Conservation (phyloP, 2,113 vertebrate genomes). For the Erpornis zantholeuca region DNA sequence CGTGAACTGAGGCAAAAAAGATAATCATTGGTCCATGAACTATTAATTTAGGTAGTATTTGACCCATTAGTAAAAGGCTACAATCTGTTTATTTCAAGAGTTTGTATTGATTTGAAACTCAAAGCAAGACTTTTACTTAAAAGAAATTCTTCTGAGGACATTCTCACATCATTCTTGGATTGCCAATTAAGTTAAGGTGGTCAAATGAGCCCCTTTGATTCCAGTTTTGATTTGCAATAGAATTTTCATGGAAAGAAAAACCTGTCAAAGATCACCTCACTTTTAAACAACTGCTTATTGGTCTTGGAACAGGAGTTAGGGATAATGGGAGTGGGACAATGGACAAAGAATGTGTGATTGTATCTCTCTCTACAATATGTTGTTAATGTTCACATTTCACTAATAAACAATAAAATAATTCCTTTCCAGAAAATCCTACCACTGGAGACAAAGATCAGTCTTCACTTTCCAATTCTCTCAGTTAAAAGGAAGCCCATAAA, state of each 20-base stretch:
- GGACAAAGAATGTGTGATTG: neutral
- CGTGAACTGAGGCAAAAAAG: neutral
- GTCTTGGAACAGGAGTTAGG: neutral
- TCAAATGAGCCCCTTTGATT: neutral
- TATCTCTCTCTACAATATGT: neutral
- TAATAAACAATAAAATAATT: neutral
- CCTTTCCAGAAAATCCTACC: neutral
- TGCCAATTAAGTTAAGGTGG: neutral
- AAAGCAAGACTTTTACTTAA: neutral
- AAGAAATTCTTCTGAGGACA: neutral
- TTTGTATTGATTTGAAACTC: neutral
- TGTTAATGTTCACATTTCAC: neutral
- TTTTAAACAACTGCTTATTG: neutral
- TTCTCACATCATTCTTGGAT: neutral
- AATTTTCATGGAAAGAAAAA: neutral
- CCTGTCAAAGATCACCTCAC: neutral
- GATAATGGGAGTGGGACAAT: neutral
- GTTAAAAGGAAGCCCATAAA: neutral
- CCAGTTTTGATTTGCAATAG: neutral
- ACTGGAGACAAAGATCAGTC: neutral
- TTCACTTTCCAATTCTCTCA: neutral
- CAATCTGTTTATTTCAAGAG: neutral
- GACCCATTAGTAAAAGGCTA: neutral
- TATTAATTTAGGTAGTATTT: neutral
- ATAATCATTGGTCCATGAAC: neutral